Base-by-base conservation (phyloP, 2,797 vertebrate genomes). In the Mergus octosetaceus region DNA sequence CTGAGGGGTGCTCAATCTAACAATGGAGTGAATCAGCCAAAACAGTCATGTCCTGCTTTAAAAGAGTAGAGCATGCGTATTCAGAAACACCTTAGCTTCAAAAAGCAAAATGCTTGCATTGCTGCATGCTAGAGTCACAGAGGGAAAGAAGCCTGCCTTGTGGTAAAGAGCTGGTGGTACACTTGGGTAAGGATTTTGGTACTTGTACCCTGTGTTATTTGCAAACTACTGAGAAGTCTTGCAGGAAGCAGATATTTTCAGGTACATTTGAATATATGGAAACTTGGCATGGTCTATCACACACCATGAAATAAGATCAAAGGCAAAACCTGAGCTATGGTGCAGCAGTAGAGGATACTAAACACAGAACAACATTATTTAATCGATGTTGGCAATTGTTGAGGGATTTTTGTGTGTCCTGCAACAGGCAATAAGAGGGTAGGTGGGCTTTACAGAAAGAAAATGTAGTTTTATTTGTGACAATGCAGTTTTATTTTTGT, bases 1-100 rank as follows among this genome's bases (percentile, higher is more conserved):
- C 86, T 82, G 66, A 96, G 85, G 60, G 68, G 66, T 91, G 65
- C 75, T 82, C 65, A 89, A 22, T 85, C 85, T 88, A 85, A 96
- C 90, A 97, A 89, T 79, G 56, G 85, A 90, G 43, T 91, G 95
- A 95, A 88, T 95, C 81, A 96, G 84, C 75, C 93, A 94, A 93
- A 93, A 90, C 75, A 96, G 70, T 69, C 89, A 82, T 74, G 74
- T 61, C 64, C 91, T 91, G 60, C 68, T 95, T 80, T 77, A 77
- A 87, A 96, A 94, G 60, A 90, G 90, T 86, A 85, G 41, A 83
- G 30, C 2, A 6, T 81, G 85, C 56, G 51, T 85, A 85, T 95
- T 92, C 71, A 93, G 85, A 82, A 96, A 88, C 76, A 90, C 54
- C 73, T 90, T 65, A 45, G 83, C 64, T 80, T 89, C 61, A 64